phyloP scores from a whole-genome alignment of 2,797 vertebrate species.

The Smutsia temminckii region DNA sequence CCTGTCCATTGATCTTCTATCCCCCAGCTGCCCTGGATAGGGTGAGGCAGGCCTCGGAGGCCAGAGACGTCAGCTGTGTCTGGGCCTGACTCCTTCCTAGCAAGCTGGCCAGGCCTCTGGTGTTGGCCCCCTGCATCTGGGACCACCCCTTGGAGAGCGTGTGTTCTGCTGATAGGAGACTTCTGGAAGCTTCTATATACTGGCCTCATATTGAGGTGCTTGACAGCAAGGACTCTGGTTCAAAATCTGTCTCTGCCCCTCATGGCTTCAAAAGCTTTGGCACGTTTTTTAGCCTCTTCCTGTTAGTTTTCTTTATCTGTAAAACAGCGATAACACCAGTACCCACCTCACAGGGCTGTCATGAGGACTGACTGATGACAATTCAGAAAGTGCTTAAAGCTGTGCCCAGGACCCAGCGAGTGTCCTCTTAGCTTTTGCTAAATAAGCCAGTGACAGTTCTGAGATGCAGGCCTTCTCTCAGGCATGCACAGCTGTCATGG shows the following conservation, averaged over 20 bases:
- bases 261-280: background rate
- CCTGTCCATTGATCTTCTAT: background rate
- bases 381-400: background rate
- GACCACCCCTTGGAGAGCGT: background rate
- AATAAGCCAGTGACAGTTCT: background rate
- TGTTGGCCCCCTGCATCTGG: background rate
- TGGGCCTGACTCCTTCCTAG: background rate
- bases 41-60: background rate
- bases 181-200: background rate
- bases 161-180: background rate
- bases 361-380: background rate
- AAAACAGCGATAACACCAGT: background rate
- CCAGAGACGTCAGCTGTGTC: background rate
- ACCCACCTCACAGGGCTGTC: background rate
- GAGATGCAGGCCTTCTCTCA: background rate
- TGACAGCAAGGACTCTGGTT: background rate
- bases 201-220: background rate
- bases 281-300: background rate
- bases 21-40: background rate
- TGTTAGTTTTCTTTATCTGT: background rate
- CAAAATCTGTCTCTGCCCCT: background rate
- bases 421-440: background rate
- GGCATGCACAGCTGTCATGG: rapidly evolving
- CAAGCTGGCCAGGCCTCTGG: background rate
- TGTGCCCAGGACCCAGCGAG: background rate